Evolutionary conservation across 2,113 vertebrate species (phyloP).

Genomic region (Archocentrus centrarchus): DNA sequence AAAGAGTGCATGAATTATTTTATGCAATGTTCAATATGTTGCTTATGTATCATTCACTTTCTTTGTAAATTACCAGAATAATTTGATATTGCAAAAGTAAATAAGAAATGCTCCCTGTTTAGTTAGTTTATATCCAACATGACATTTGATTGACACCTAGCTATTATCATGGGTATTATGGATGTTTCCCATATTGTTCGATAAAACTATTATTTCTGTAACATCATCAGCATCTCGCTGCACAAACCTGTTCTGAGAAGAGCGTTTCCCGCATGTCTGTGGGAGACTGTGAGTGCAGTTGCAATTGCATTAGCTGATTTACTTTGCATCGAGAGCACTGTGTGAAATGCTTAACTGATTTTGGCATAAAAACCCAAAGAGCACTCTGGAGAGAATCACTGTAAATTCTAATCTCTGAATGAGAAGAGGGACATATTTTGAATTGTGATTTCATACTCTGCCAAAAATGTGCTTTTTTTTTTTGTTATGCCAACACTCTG

Average conservation of each 20-base stretch:
- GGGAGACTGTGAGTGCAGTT: conserved; percentile 40
- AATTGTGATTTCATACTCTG: conserved; percentile 19
- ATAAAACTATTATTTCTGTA: conserved; percentile 30
- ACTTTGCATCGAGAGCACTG: conserved; percentile 24
- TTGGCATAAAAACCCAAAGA: conserved; percentile 45
- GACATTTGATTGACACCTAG: not conserved
- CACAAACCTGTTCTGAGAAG: conserved; percentile 33
- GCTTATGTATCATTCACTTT: not conserved
- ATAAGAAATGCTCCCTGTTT: not conserved
- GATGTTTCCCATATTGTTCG: conserved; percentile 25
- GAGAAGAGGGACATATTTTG: conserved; percentile 33
- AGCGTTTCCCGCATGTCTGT: conserved; percentile 19
- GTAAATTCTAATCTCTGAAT: conserved; percentile 54
- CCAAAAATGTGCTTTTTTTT: conserved; percentile 33
- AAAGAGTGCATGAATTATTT: not conserved
- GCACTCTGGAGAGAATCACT: conserved; percentile 46
- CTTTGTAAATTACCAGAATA: not conserved
- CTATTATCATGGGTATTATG: not conserved
- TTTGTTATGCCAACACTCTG: conserved; percentile 10
- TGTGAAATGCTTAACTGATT: conserved; percentile 56
- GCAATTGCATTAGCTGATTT: conserved; percentile 48
- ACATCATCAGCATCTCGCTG: conserved; percentile 30
- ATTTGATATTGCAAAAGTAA: not conserved
- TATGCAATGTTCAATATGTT: not conserved
- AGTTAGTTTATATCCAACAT: accelerated